These are phyloP conservation scores for Ivindomyrus marchei DNA, from an alignment of 2,113 vertebrate species.

Conservation along the genomic window DNA sequence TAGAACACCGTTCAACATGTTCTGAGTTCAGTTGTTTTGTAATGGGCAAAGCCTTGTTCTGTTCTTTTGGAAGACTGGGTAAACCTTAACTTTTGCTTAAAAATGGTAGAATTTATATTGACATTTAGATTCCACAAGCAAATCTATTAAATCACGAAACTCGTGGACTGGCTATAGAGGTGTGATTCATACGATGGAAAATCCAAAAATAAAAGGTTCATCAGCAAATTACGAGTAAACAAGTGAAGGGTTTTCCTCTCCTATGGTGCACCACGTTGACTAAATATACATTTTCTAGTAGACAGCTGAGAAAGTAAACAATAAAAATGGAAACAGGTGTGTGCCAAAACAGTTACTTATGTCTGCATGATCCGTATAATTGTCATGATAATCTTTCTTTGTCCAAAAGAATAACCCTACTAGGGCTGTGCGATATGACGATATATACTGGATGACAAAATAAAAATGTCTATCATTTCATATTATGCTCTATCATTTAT, in stretches of 20 bases:
- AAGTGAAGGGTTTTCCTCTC: not conserved
- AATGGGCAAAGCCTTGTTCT: not conserved
- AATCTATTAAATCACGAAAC: not conserved
- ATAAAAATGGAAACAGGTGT: not conserved
- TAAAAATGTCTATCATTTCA: no score
- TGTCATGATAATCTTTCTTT: not conserved
- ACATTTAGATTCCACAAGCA: not conserved
- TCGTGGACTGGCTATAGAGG: not conserved
- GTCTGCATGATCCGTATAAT: not conserved
- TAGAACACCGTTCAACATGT: not conserved
- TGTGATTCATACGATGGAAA: not conserved
- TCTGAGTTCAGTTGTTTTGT: not conserved
- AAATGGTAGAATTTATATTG: not conserved
- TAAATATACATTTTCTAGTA: not conserved
- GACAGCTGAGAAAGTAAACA: not conserved
- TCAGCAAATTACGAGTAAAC: not conserved
- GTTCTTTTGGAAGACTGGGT: not conserved
- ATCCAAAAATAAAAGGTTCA: not conserved
- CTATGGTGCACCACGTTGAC: not conserved
- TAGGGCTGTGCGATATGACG: no score
- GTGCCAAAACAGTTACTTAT: not conserved
- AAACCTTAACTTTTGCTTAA: not conserved
- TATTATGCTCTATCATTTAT: no score
- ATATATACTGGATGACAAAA: no score
- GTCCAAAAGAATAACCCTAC: not conserved